Evolutionary conservation across 2,113 vertebrate species (phyloP).

Genomic region (Asarcornis scutulata): DNA sequence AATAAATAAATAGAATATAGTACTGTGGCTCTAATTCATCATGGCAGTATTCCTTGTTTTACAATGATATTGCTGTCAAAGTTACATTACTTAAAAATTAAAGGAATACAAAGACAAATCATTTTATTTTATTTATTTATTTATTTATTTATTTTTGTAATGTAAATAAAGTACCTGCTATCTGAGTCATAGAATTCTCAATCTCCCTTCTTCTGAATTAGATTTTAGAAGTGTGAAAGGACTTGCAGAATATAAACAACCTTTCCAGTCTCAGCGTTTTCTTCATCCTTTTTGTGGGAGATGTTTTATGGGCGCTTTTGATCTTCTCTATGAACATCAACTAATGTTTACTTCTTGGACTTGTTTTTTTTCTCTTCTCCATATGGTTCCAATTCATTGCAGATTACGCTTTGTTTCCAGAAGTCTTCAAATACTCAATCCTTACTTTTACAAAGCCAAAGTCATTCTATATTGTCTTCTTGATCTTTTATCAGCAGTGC

Average conservation of each 20-base stretch:
- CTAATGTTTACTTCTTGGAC: constrained; percentile 49
- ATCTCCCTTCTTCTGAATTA: neutral
- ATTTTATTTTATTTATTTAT: neutral
- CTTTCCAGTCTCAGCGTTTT: constrained; percentile 13
- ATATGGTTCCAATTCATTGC: constrained; percentile 66
- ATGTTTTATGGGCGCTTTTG: constrained; percentile 60
- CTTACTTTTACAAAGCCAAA: constrained; percentile 28
- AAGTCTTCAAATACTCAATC: constrained; percentile 31
- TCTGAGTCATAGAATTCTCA: neutral
- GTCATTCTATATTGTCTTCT: constrained; percentile 41
- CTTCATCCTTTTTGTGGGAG: constrained; percentile 3
- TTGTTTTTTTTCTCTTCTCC: constrained; percentile 15
- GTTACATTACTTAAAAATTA: neutral
- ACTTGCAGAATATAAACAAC: neutral
- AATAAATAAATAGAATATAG: neutral
- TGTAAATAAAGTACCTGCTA: neutral
- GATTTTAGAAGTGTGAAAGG: neutral
- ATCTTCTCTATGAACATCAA: constrained; percentile 46
- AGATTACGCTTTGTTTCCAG: constrained; percentile 54
- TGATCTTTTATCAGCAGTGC: constrained; percentile 40
- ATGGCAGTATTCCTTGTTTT: neutral
- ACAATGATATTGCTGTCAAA: neutral
- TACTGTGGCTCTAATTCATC: neutral
- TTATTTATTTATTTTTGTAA: neutral
- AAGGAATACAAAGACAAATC: neutral